phyloP scores from a whole-genome alignment of 92 coral and sea anemone genomes.

The Epizoanthus ramosus region DNA sequence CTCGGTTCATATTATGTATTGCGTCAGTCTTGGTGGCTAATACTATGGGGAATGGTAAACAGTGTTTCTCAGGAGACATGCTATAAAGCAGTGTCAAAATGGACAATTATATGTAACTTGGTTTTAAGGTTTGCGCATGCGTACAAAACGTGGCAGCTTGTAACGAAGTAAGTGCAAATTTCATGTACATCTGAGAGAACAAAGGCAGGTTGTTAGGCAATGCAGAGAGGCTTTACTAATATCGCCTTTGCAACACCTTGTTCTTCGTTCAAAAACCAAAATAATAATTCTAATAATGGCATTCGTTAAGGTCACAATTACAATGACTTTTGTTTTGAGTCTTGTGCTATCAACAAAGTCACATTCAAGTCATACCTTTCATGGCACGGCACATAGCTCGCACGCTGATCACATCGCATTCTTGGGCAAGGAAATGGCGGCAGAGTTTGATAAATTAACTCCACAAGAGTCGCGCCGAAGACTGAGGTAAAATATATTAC shows the following conservation, averaged over 20 bases:
- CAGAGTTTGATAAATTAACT: constrained; percentile 83
- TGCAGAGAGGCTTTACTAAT: not conserved
- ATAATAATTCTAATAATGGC: not conserved
- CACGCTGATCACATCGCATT: constrained; percentile 90
- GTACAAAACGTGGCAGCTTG: constrained; percentile 44
- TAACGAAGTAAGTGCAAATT: not conserved
- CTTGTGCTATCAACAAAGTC: constrained; percentile 11
- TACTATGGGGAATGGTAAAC: too few species aligned
- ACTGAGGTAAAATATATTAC: constrained; percentile 67
- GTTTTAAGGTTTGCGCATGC: constrained; percentile 29
- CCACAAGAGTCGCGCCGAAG: constrained; percentile 91
- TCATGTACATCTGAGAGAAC: not conserved
- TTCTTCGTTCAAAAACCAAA: not conserved
- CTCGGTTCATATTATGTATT: too few species aligned
- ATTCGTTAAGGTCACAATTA: not conserved
- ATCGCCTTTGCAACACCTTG: not conserved
- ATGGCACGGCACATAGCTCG: constrained; percentile 55
- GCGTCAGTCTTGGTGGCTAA: too few species aligned
- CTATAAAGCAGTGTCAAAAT: too few species aligned
- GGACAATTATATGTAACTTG: too few species aligned
- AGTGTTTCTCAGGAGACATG: too few species aligned
- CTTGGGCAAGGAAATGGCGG: constrained; percentile 87
- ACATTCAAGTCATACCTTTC: constrained; percentile 39
- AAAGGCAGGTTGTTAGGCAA: not conserved
- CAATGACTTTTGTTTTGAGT: not conserved